Base-by-base conservation (phyloP, 2,888 invertebrate species). In the Diaperis boleti region DNA sequence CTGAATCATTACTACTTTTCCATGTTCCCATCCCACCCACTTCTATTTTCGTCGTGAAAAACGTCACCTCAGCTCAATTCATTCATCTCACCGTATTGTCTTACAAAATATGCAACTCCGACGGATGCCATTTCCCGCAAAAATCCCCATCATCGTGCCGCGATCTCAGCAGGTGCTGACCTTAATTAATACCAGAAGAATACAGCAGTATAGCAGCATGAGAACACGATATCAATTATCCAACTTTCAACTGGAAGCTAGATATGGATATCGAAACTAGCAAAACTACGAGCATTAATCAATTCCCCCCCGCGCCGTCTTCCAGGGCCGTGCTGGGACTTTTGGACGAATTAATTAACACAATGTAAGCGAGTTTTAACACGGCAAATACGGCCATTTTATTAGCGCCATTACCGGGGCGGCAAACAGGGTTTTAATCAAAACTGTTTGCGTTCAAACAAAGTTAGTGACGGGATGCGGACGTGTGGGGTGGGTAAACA, bases 181-280 rank as follows among this genome's bases (percentile, higher is more conserved):
- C 41, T 41, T 54, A 54, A 54, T 41, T 42, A 54, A 42, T 31
- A 41, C 14, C 26, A 41, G 8, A 15, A 54, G 11, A 14, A 52
- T 31, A 18, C 22, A 33, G 33, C 33, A 33, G 15, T 17, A 15
- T 18, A 49, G 31, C 54, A 22, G 26, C 54, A 39, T 31, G 35
- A 18, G 50, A 50, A 35, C 54, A 54, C 42, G 54, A 54, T 54
- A 41, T 54, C 54, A 54, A 54, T 54, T 41, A 49, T 49, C 26
- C 49, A 54, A 54, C 54, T 54, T 54, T 41, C 54, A 41, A 39
- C 31, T 42, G 13, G 33, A 33, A 17, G 18, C 49, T 33, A 49
- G 54, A 41, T 42, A 54, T 54, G 41, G 54, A 54, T 41, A 54
- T 54, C 54, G 54, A 29, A 54, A 45, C 45, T 45, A 10, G 45